Percentiles rank a stretch among this genome's conserved stretches.
These are phyloP conservation scores for Trachymyrmex cornetzi DNA, from an alignment of 1,140 invertebrate species.

Conservation along the genomic window DNA sequence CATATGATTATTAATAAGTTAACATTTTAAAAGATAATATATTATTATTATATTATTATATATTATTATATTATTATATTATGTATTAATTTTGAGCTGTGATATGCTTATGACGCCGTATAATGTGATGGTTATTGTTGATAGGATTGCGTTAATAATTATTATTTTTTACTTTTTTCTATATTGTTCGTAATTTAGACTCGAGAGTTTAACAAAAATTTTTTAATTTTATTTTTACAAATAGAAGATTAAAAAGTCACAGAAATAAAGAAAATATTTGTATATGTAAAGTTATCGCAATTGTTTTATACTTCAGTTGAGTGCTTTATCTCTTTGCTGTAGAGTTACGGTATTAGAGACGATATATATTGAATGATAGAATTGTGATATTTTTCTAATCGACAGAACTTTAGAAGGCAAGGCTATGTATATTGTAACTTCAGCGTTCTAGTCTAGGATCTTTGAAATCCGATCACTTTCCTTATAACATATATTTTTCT, in stretches of 20 bases:
- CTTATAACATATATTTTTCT: constrained; percentile 62
- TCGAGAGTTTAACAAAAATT: not conserved
- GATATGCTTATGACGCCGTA: constrained; percentile 9
- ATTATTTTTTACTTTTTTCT: constrained; percentile 29
- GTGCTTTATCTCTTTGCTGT: constrained; percentile 23
- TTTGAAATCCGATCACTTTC: constrained; percentile 25
- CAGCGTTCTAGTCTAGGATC: not conserved
- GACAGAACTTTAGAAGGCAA: not conserved
- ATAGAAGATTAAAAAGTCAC: not conserved
- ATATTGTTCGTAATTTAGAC: not conserved
- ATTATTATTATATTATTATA: too few relatives aligned
- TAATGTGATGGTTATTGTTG: constrained; percentile 44
- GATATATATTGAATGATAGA: constrained; percentile 29
- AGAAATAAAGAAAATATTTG: constrained; percentile 27
- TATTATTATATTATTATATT: too few relatives aligned
- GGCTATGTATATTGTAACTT: constrained; percentile 32
- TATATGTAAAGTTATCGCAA: constrained; percentile 4
- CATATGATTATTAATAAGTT: not conserved
- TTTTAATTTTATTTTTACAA: constrained; percentile 30
- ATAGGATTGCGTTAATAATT: constrained; percentile 6
- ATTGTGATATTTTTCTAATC: constrained; percentile 50
- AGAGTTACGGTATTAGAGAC: not conserved
- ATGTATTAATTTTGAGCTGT: constrained; percentile 27
- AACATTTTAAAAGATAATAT: not conserved
- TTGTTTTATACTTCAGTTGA: not conserved